phyloP scores from a whole-genome alignment of 1,140 invertebrate genomes.

The Aphelinus certus region DNA sequence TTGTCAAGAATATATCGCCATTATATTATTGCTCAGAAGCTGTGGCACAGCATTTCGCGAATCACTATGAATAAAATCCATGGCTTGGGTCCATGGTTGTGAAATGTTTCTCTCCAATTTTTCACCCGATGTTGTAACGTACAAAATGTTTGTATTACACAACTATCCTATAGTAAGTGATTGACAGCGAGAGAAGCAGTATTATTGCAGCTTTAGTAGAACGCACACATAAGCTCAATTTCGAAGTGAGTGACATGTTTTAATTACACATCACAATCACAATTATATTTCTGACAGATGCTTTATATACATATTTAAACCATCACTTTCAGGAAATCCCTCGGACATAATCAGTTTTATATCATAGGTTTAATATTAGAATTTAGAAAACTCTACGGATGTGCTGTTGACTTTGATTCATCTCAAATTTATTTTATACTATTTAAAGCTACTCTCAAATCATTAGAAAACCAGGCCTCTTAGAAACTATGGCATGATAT shows the following conservation, averaged over 20 bases:
- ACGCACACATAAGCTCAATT: constrained; percentile 48
- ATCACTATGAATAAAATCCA: constrained; percentile 61
- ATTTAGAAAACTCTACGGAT: constrained; percentile 1
- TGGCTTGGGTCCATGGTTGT: constrained; percentile 61
- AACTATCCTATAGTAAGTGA: constrained; percentile 20
- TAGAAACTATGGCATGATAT: too few relatives aligned
- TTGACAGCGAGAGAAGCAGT: constrained; percentile 38
- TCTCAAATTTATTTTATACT: too few relatives aligned
- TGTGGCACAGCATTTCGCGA: constrained; percentile 47
- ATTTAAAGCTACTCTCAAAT: too few relatives aligned
- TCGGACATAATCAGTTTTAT: neutral
- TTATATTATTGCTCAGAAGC: constrained; percentile 36
- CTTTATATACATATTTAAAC: neutral
- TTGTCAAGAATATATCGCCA: constrained; percentile 46
- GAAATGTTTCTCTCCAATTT: constrained; percentile 44
- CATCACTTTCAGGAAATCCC: neutral
- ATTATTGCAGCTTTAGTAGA: constrained; percentile 58
- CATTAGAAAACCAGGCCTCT: too few relatives aligned
- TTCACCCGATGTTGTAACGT: constrained; percentile 37
- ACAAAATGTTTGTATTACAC: constrained; percentile 15
- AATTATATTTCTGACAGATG: neutral
- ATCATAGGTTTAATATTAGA: constrained; percentile 10
- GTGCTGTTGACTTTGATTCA: constrained; percentile 3
- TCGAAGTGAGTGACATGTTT: constrained; percentile 1
- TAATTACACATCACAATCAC: constrained; percentile 21